phyloP scores from a whole-genome alignment of 2,888 invertebrate genomes.

The Agonopterix arenella region DNA sequence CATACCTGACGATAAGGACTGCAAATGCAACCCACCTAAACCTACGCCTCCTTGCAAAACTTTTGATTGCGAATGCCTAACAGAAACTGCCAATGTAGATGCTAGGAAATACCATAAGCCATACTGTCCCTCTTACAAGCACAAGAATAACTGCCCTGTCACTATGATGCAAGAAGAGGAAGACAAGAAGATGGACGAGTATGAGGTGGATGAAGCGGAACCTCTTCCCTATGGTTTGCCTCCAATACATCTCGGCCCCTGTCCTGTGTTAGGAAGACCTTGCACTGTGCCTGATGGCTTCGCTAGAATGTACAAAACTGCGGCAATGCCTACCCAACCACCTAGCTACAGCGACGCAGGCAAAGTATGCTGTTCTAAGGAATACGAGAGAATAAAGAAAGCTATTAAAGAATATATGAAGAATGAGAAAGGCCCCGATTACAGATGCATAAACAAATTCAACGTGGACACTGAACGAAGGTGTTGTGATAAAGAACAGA shows the following conservation, averaged over 20 bases:
- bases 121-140: constrained; percentile 58
- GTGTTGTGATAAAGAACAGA: constrained; percentile 66
- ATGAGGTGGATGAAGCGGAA: constrained; percentile 54
- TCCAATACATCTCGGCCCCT: constrained; percentile 62
- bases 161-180: constrained; percentile 41
- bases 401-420: constrained; percentile 59
- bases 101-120: constrained; percentile 53
- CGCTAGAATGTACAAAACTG: constrained; percentile 62
- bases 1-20: constrained; percentile 48
- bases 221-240: constrained; percentile 64
- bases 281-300: constrained; percentile 64
- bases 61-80: constrained; percentile 58
- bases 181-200: constrained; percentile 42
- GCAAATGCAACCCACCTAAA: constrained; percentile 55
- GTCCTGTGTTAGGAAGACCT: constrained; percentile 63
- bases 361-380: constrained; percentile 67
- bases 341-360: constrained; percentile 59
- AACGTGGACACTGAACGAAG: constrained; percentile 59
- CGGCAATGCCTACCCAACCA: constrained; percentile 40
- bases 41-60: constrained; percentile 57
- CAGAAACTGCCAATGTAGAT: constrained; percentile 35
- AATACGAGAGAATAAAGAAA: constrained; percentile 63
- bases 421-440: constrained; percentile 52
- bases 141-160: constrained; percentile 57
- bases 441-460: constrained; percentile 56